Evolutionary conservation across 2,888 invertebrate species (phyloP), one percentile per base, ranked within the genome.

Genomic region (Chalcosyrphus nemorum): DNA sequence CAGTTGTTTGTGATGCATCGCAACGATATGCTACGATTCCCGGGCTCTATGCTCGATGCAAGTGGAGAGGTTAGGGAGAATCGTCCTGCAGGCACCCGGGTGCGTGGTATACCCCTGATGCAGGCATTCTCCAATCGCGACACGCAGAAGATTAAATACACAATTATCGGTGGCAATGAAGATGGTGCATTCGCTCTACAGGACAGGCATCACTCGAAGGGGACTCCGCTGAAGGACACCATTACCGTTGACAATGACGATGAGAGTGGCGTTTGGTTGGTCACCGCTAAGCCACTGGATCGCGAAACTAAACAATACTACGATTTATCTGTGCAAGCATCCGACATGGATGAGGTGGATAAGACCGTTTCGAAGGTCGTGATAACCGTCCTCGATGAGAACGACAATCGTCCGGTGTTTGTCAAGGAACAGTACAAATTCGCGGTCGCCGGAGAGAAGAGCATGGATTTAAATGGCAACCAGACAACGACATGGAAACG

Each of bases 321-420:
- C 89, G 93, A 94, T 81, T 92, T 98, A 61, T 94, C 95, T 0
- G 93, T 98, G 61, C 95, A 96, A 89, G 97, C 97, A 0, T 94
- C 95, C 9, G 97, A 97, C 89, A 93, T 94, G 24, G 94, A 95
- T 87, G 96, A 95, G 47, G 94, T 96, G 56, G 97, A 97, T 90
- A 95, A 95, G 87, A 96, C 97, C 0, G 94, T 94, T 24, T 94
- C 97, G n/a, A 95, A 95, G 86, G 93, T 98, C 9, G 93, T 93
- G 52, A 93, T 98, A 41, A 93, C 94, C 17, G 94, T 99, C 24
- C 92, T 94, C 21, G 97, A 98, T 89, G 96, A 96, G 90, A 98
- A 98, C 90, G 98, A 98, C 91, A 98, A 98, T 90, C 94, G 95
- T 82, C 98, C 98, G 0, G 93, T 95, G 38, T 98, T 98, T 90